Evolutionary conservation across 2,113 vertebrate genomes (phyloP).

Genomic region (Okapia johnstoni): DNA sequence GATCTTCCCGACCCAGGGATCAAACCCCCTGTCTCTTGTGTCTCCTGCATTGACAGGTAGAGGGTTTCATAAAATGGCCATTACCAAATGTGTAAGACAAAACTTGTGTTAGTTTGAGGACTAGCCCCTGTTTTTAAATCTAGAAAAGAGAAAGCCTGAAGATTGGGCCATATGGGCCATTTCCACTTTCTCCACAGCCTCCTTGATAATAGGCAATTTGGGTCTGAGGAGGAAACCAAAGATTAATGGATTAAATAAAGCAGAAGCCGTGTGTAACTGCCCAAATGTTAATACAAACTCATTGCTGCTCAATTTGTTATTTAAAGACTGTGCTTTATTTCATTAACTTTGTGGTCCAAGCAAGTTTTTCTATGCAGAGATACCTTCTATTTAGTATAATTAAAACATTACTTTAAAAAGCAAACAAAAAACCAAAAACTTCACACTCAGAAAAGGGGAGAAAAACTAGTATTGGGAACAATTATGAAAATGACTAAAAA

Average conservation of each 20-base stretch:
- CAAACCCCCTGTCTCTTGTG: not conserved
- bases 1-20: not conserved
- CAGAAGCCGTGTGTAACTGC: not conserved
- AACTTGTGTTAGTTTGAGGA: not conserved
- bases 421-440: not conserved
- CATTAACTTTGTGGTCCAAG: not conserved
- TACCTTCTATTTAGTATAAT: not conserved
- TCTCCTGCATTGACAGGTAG: not conserved
- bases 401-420: not conserved
- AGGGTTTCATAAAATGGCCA: not conserved
- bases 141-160: not conserved
- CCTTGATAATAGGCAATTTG: not conserved
- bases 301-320: not conserved
- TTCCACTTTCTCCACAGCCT: not conserved
- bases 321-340: slow-evolving; percentile 7
- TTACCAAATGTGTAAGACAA: not conserved
- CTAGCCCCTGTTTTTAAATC: not conserved
- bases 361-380: not conserved
- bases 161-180: not conserved
- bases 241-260: not conserved
- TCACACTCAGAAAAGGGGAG: not conserved
- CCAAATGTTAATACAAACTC: not conserved
- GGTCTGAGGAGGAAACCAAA: not conserved
- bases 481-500: not conserved
- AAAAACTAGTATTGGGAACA: not conserved